These are phyloP conservation scores for Nasonia giraulti DNA, from an alignment of 1,140 invertebrate genomes.

Conservation along the genomic window DNA sequence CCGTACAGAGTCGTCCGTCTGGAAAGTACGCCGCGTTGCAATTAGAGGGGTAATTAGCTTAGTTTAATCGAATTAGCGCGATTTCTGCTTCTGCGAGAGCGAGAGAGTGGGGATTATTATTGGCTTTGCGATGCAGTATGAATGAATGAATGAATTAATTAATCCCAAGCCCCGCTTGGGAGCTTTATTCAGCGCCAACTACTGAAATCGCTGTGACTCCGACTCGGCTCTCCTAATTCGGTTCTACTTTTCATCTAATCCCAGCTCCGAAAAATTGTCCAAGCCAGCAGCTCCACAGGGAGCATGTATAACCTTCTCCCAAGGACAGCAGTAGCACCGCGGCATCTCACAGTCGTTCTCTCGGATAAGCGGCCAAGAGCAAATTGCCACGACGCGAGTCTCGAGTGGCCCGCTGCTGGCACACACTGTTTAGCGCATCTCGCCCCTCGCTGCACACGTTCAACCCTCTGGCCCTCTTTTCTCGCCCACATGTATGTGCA, in stretches of 20 bases:
- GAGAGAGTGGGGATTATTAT: neutral
- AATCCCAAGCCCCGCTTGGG: no score
- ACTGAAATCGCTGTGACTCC: no score
- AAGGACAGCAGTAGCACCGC: neutral
- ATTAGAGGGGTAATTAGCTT: neutral
- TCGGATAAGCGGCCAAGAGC: conserved; percentile 25
- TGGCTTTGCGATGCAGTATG: neutral
- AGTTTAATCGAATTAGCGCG: neutral
- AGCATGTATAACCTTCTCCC: neutral
- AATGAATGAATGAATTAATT: no score
- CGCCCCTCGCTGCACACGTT: neutral
- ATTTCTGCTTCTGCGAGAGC: neutral
- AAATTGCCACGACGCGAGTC: conserved; percentile 29
- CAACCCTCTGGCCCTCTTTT: conserved; percentile 1
- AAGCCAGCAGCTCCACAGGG: no score
- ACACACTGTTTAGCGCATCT: neutral
- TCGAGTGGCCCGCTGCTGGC: neutral
- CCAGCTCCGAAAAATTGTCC: no score
- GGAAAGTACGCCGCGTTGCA: neutral
- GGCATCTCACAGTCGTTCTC: neutral
- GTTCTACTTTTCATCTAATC: no score
- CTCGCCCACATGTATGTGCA: neutral
- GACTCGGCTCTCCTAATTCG: no score
- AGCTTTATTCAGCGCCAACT: no score
- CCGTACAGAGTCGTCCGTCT: neutral